phyloP scores from a whole-genome alignment of 2,797 vertebrate species.

The Sylvia borin region DNA sequence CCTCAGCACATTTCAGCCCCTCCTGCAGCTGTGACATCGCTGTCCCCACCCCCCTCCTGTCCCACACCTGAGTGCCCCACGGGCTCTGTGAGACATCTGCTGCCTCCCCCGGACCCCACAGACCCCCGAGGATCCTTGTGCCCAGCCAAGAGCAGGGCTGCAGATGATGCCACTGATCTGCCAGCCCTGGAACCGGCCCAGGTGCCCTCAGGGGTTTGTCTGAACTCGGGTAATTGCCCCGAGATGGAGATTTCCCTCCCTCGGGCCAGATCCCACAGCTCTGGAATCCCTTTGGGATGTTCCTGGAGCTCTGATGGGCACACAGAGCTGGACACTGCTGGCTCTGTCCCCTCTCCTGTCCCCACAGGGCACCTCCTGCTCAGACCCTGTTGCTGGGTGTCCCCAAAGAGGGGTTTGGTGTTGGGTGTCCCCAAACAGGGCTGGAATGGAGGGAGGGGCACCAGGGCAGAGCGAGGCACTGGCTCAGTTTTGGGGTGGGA shows the following conservation, averaged over 20 bases:
- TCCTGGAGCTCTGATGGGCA: not conserved
- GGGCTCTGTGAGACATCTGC: not conserved
- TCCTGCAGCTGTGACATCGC: not conserved
- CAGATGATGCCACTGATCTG: not conserved
- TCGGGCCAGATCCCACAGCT: not conserved
- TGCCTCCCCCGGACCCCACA: not conserved
- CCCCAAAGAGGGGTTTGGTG: not conserved
- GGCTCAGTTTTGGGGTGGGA: rapidly evolving
- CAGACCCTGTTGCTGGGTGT: not conserved
- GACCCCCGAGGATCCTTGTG: not conserved
- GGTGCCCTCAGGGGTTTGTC: not conserved
- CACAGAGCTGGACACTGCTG: not conserved
- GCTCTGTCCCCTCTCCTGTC: not conserved
- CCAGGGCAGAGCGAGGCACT: rapidly evolving
- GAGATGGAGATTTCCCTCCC: not conserved
- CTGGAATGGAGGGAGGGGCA: not conserved
- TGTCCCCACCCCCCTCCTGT: not conserved
- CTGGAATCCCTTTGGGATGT: rapidly evolving
- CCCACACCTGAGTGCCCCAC: not conserved
- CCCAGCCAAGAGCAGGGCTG: not conserved
- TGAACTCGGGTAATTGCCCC: not conserved
- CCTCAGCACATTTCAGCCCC: not conserved
- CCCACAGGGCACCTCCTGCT: not conserved
- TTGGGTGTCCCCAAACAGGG: not conserved
- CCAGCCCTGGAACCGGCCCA: not conserved